Evolutionary conservation across 2,797 vertebrate genomes (phyloP), one percentile per base, ranked within the genome.

Genomic region (Sebastiscus albofasciatus): DNA sequence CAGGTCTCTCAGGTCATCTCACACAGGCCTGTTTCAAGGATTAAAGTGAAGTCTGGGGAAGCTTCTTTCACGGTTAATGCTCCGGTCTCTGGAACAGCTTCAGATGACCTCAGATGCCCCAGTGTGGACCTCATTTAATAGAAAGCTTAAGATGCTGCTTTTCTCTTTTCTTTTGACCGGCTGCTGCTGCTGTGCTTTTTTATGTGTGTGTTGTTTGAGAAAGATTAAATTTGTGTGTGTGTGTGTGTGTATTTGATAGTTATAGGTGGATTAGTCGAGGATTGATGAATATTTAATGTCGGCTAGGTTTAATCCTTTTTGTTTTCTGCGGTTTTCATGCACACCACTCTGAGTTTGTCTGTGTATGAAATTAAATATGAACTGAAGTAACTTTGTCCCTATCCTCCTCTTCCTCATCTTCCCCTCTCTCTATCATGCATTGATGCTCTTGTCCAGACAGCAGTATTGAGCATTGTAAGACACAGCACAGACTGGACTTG

Each of bases 1-100:
- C 74, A 18, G 60, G 65, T 76, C 56, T 77, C 64, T 33, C 42
- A 61, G 82, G 66, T 76, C 60, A 0, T 73, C 54, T 67, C 77
- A 52, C 67, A 67, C 31, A n/a, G 29, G 52, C 22, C 58, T 78
- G 7, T 65, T 74, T 29, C 18, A 29, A 42, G 33, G 64, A 81
- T 24, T 42, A 65, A 54, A 66, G 39, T 27, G 33, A 55, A 65
- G 31, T 31, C 34, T 46, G 36, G 14, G 4, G 27, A 60, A 59
- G 49, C n/a, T 26, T 71, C 12, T 71, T 66, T 62, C 2, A 24
- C 14, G 1, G 71, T 61, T 42, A 60, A 65, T 34, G 56, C 52
- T 33, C 1, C 9, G 16, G 54, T 46, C 8, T 72, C 16, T 75
- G 56, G 22, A 72, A 16, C 14, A 73, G n/a, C 36, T 56, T 42